These are phyloP conservation scores for Callithrix jacchus DNA, from an alignment of 2,113 vertebrate species.

Conservation along the genomic window DNA sequence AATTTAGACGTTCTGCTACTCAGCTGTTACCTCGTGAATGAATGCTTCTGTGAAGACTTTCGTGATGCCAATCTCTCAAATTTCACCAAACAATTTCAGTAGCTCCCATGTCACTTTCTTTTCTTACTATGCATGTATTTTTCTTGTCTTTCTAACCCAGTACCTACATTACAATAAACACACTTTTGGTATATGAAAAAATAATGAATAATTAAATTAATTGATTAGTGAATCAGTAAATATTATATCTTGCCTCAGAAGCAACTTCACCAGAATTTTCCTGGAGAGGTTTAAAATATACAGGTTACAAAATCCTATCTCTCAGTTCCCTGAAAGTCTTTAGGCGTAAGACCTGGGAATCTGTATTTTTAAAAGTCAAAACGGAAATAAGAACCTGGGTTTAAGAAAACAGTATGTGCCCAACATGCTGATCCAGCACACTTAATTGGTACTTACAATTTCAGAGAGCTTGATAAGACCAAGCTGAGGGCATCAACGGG, in stretches of 20 bases:
- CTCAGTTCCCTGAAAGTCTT: background rate
- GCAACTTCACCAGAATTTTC: background rate
- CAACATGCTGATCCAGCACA: background rate
- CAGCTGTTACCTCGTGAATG: background rate
- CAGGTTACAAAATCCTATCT: background rate
- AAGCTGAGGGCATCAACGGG: background rate
- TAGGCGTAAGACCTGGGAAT: background rate
- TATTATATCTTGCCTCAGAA: background rate
- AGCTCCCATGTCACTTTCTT: background rate
- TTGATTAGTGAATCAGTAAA: background rate
- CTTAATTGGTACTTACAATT: background rate
- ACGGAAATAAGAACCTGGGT: background rate
- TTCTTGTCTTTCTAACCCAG: background rate
- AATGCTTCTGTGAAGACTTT: background rate
- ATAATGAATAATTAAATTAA: slow-evolving; percentile 30
- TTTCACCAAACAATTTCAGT: background rate
- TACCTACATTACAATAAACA: background rate
- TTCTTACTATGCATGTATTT: background rate
- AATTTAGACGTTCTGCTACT: background rate
- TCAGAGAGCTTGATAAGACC: background rate
- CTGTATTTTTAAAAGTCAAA: background rate
- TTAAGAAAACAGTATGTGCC: background rate
- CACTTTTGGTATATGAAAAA: background rate
- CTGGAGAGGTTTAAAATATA: background rate
- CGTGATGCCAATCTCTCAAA: background rate